phyloP scores from a whole-genome alignment of 2,113 vertebrate species.

The Trematomus loennbergii region DNA sequence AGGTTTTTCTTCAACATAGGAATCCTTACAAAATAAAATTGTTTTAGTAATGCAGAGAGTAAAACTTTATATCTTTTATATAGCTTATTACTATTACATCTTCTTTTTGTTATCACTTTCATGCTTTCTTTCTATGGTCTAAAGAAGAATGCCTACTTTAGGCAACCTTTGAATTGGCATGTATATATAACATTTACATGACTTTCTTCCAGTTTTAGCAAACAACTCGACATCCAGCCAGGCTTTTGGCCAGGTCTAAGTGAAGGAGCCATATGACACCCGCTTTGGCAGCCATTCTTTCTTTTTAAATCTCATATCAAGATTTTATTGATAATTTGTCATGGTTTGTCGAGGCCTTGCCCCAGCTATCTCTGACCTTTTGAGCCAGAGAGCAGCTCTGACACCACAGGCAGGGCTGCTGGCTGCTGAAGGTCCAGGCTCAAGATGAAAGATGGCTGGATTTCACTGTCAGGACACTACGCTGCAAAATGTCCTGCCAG shows the following conservation, averaged over 20 bases:
- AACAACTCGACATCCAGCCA: not conserved
- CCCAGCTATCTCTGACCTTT: constrained; percentile 59
- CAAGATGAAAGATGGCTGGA: constrained; percentile 67
- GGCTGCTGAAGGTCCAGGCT: constrained; percentile 52
- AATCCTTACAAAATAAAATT: not conserved
- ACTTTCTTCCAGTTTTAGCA: not conserved
- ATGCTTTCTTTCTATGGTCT: not conserved
- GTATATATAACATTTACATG: not conserved
- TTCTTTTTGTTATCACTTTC: not conserved
- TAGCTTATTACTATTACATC: not conserved
- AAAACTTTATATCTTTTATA: not conserved
- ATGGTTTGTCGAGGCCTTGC: constrained; percentile 34
- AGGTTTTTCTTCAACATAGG: not conserved
- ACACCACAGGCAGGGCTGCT: constrained; percentile 44
- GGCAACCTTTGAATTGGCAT: not conserved
- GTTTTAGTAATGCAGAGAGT: not conserved
- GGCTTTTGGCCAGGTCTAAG: not conserved
- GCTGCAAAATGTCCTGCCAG: constrained; percentile 44
- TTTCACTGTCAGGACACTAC: constrained; percentile 58
- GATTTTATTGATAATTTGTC: constrained; percentile 43
- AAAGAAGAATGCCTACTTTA: not conserved
- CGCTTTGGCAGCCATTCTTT: constrained; percentile 12
- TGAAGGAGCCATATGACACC: not conserved
- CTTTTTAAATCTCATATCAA: constrained; percentile 23
- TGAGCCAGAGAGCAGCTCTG: constrained; percentile 50